phyloP scores from a whole-genome alignment of 2,797 vertebrate species.

The Cossypha niveicapilla region DNA sequence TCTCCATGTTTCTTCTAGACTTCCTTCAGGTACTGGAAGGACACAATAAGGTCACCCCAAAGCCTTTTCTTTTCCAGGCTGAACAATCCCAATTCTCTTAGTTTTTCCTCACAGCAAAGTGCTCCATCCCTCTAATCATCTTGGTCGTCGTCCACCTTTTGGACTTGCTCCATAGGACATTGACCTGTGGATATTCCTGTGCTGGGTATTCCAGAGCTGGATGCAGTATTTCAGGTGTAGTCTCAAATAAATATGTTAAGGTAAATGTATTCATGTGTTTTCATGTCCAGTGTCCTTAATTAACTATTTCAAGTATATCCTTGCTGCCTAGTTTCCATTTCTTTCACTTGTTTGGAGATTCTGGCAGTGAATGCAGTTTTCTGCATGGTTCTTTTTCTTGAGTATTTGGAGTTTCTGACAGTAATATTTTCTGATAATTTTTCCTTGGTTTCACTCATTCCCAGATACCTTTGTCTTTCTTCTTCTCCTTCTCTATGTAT shows the following conservation, averaged over 20 bases:
- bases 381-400: neutral
- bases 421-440: neutral
- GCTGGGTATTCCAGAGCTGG: neutral
- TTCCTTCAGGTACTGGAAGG: neutral
- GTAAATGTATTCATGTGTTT: neutral
- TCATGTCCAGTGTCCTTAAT: neutral
- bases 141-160: neutral
- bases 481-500: neutral
- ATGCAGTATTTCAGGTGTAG: neutral
- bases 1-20: neutral
- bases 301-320: neutral
- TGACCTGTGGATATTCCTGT: neutral
- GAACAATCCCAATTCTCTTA: neutral
- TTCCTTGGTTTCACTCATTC: neutral
- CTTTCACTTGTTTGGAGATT: neutral
- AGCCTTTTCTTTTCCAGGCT: neutral
- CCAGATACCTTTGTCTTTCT: neutral
- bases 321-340: neutral
- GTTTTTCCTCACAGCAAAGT: neutral
- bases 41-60: neutral
- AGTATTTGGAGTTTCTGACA: neutral
- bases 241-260: neutral
- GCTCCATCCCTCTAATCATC: neutral
- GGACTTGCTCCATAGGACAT: rapidly evolving
- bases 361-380: neutral